Base-by-base conservation (phyloP, 1,140 invertebrate genomes). In the Panonychus citri region DNA sequence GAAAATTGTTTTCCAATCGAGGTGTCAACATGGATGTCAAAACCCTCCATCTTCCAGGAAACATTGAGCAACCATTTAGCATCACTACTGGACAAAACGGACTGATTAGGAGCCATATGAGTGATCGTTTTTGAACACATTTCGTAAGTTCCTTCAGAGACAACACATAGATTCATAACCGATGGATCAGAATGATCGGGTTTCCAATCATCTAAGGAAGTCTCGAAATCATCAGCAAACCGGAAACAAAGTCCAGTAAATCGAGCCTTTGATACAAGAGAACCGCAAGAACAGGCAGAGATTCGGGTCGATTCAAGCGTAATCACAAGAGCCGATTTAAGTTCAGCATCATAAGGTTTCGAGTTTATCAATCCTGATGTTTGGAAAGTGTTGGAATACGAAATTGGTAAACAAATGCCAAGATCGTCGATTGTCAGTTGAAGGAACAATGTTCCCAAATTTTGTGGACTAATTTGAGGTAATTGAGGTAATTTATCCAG, bases 41-140 rank as follows among this genome's bases (percentile, higher is more conserved):
- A 88, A 55, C 94, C 94, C 73, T 96, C 86, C 94, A 98, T 98
- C 72, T 95, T 83, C 89, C 91, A 96, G 61, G 88, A 82, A 1
- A 97, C 87, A 69, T 95, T 96, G 27, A 98, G 71, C 60, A 96
- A 79, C 94, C 93, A 97, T 70, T 97, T 96, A 2, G 91, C 90
- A 71, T 94, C 95, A 69, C 88, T 57, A 8, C 50, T 19, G 19
- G 12, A 12, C 8, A 15, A 2, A 25, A n/a, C 51, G 5, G 24
- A 37, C 34, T 49, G 30, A 46, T 46, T n/a, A 19, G n/a, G n/a
- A 21, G n/a, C 13, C n/a, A 54, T 24, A 71, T 65, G 77, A 79
- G 83, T 81, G 34, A 84, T 78, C 3, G 89, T 94, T 58, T 84
- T 74, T 58, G 87, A 93, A 70, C 89, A 94, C 0, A 95, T 85